Evolutionary conservation across 1,140 invertebrate species (phyloP).

Genomic region (Daktulosphaira vitifoliae): DNA sequence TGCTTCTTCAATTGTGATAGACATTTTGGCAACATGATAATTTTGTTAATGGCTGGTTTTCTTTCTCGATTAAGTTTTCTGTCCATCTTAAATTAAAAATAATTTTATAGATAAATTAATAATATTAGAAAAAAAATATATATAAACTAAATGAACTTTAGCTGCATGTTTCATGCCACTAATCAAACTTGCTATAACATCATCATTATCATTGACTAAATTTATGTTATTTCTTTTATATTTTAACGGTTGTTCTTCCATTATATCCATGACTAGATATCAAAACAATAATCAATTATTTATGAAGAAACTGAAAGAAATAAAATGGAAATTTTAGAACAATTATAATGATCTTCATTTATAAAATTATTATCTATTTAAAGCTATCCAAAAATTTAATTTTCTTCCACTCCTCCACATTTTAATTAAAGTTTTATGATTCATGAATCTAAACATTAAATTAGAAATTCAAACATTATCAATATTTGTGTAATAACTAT

Average conservation of each 20-base stretch:
- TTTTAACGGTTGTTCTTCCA: constrained; percentile 69
- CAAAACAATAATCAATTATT: too few species aligned
- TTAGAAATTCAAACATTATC: too few species aligned
- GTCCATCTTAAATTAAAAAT: constrained; percentile 68
- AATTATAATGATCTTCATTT: too few species aligned
- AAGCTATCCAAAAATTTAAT: too few species aligned
- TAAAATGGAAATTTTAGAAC: too few species aligned
- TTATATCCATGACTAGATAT: constrained; percentile 59
- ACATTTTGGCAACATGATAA: constrained; percentile 77
- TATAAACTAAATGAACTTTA: constrained; percentile 48
- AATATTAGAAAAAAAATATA: background rate
- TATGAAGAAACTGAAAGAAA: too few species aligned
- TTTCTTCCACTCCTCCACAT: too few species aligned
- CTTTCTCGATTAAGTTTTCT: constrained; percentile 70
- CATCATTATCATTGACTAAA: constrained; percentile 95
- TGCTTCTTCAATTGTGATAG: constrained; percentile 89
- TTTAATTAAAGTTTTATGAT: too few species aligned
- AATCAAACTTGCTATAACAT: constrained; percentile 85
- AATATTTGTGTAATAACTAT: too few species aligned
- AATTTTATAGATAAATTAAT: background rate
- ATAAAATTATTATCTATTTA: too few species aligned
- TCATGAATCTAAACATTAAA: too few species aligned
- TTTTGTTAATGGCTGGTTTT: constrained; percentile 83
- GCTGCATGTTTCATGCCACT: constrained; percentile 81
- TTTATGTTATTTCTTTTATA: constrained; percentile 80